Evolutionary conservation across 2,888 invertebrate species (phyloP).

Genomic region (Amblyjoppa fuscipennis): DNA sequence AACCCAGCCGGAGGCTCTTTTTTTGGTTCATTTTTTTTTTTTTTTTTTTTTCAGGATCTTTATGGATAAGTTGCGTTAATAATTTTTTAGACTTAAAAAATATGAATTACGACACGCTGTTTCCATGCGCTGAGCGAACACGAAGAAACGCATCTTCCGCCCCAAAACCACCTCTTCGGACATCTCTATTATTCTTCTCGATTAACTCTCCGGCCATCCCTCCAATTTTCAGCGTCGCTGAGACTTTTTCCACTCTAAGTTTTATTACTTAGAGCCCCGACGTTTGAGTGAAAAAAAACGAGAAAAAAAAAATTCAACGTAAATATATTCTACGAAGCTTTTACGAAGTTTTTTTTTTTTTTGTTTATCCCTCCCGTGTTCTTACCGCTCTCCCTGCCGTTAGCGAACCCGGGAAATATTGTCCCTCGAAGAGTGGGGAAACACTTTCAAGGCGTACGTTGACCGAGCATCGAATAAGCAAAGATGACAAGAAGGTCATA

Average conservation of each 20-base stretch:
- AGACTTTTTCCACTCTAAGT: constrained; percentile 4
- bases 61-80: not conserved
- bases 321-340: constrained; percentile 17
- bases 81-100: not conserved
- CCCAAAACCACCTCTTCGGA: not conserved
- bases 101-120: not conserved
- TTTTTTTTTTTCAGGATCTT: not conserved
- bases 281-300: not conserved
- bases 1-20: constrained; percentile 5
- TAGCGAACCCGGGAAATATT: constrained; percentile 2
- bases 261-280: not conserved
- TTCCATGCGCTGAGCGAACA: not conserved
- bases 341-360: not conserved
- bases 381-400: not conserved
- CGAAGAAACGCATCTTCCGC: not conserved
- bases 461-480: not conserved
- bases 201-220: not conserved
- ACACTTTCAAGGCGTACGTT: not conserved
- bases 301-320: not conserved
- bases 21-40: not conserved
- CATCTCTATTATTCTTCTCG: not conserved
- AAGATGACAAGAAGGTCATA: not conserved
- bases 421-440: not conserved
- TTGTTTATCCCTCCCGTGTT: not conserved
- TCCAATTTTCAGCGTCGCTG: not conserved